Base-by-base conservation (phyloP, 2,888 invertebrate species). In the Eupithecia insigniata region DNA sequence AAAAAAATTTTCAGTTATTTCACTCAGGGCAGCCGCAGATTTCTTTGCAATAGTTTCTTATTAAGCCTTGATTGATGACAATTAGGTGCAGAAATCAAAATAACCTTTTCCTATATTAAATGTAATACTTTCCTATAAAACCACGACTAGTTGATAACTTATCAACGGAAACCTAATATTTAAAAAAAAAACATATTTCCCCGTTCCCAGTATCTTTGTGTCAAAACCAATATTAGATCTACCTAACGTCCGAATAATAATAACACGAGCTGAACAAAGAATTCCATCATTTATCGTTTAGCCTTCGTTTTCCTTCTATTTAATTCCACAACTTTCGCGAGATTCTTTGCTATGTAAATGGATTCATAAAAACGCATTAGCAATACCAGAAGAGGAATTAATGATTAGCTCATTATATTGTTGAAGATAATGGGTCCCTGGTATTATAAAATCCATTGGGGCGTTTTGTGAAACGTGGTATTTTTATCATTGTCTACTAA, bases 401-500 rank as follows among this genome's bases (percentile, higher is more conserved):
- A 36, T 70, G 70, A 74, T 72, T 61, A 70, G 32, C 66, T 65
- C 28, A 73, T 70, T 75, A 32, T 51, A 55, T 71, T 67, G 28
- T 51, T 66, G 22, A 36, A 43, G 34, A 71, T 70, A 79, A 76
- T 76, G 30, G 69, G 60, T 69, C 79, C 69, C 75, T 67, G 62
- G 70, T 74, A 75, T 70, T 74, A 68, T 30, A 8, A 18, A 36
- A 28, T 74, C 78, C 72, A 39, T 60, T 39, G 73, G 76, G 76
- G 68, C 26, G 22, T 55, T 55, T 69, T 72, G 12, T 71, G 58
- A 69, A 34, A 71, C 67, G 76, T 78, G 76, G 69, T 79, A 79
- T 81, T 79, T 78, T 67, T 55, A 76, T 75, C 79, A 79, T 78
- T 43, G 65, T 34, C 32, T 55, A 55, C 55, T 55, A 22, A 51